A percentile compares a stretch with the other conserved stretches of the same genome.
These are phyloP conservation scores for Eciton burchellii DNA, from an alignment of 1,140 invertebrate species.

Conservation along the genomic window DNA sequence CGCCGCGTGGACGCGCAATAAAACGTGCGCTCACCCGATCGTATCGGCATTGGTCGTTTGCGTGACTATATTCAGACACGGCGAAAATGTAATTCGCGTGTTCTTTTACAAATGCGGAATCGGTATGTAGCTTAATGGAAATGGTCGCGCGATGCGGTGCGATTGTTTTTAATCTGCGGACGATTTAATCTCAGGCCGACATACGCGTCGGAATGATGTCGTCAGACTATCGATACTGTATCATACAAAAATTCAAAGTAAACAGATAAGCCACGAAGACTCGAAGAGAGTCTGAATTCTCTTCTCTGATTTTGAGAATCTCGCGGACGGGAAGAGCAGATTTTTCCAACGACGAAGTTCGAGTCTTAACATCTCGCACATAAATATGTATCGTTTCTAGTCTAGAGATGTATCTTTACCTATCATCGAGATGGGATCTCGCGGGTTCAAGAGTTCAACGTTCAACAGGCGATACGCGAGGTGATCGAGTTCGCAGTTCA, in stretches of 20 bases:
- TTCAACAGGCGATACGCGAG: not conserved
- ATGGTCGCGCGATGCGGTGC: not conserved
- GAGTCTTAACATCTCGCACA: not conserved
- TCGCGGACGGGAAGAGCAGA: not conserved
- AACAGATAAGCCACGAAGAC: not conserved
- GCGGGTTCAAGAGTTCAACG: not conserved
- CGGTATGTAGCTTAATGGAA: not conserved
- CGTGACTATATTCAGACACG: not conserved
- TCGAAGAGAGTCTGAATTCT: not conserved
- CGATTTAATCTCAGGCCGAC: conserved; percentile 1
- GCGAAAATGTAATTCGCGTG: not conserved
- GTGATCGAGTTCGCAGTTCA: conserved; percentile 19
- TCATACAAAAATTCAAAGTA: not conserved
- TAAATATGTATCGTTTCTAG: not conserved
- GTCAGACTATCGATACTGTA: conserved; percentile 1
- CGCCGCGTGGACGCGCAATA: not conserved
- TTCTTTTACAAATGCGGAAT: not conserved
- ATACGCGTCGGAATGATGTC: no score
- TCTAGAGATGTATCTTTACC: no score
- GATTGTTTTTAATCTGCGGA: not conserved
- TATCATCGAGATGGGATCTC: conserved; percentile 8
- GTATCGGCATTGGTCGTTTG: not conserved
- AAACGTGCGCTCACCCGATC: conserved; percentile 4
- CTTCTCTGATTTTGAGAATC: not conserved
- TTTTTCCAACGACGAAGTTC: not conserved